Evolutionary conservation across 2,888 invertebrate genomes (phyloP).

Genomic region (Lagria hirta): DNA sequence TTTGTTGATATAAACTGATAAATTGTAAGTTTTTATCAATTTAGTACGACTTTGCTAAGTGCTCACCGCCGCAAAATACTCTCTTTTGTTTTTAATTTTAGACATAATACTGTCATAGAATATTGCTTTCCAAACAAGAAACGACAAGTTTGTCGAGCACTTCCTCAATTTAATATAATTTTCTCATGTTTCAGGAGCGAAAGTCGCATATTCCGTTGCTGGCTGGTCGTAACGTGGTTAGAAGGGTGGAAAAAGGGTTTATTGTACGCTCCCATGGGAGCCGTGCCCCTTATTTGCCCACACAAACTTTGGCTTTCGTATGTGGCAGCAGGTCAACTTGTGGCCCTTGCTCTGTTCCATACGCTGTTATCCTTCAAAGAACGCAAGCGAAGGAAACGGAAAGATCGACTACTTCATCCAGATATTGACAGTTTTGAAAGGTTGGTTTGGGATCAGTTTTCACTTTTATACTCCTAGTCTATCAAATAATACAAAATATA

Average conservation of each 20-base stretch:
- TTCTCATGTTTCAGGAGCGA: slow-evolving; percentile 43
- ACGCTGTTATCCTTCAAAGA: slow-evolving; percentile 47
- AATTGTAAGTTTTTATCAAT: too few relatives aligned
- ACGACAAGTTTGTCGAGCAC: background rate
- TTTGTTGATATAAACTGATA: too few relatives aligned
- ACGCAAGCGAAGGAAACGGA: slow-evolving; percentile 44
- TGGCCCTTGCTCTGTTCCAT: slow-evolving; percentile 54
- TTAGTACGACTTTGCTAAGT: too few relatives aligned
- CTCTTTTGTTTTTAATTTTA: too few relatives aligned
- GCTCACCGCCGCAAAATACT: too few relatives aligned
- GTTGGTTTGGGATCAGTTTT: slow-evolving; percentile 32
- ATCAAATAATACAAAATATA: too few relatives aligned
- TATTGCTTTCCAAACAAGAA: background rate
- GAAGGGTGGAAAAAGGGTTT: slow-evolving; percentile 51
- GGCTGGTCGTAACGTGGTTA: slow-evolving; percentile 47
- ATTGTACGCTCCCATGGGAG: slow-evolving; percentile 48
- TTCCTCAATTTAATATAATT: slow-evolving; percentile 1
- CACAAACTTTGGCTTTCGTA: slow-evolving; percentile 58
- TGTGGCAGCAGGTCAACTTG: slow-evolving; percentile 55
- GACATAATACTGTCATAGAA: too few relatives aligned
- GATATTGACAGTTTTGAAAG: slow-evolving; percentile 52
- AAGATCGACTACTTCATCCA: slow-evolving; percentile 46
- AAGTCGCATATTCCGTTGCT: slow-evolving; percentile 46
- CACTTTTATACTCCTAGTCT: too few relatives aligned
- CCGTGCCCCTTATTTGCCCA: slow-evolving; percentile 49